Conservation (phyloP, 2,113 vertebrate species). For the Meleagris gallopavo region DNA sequence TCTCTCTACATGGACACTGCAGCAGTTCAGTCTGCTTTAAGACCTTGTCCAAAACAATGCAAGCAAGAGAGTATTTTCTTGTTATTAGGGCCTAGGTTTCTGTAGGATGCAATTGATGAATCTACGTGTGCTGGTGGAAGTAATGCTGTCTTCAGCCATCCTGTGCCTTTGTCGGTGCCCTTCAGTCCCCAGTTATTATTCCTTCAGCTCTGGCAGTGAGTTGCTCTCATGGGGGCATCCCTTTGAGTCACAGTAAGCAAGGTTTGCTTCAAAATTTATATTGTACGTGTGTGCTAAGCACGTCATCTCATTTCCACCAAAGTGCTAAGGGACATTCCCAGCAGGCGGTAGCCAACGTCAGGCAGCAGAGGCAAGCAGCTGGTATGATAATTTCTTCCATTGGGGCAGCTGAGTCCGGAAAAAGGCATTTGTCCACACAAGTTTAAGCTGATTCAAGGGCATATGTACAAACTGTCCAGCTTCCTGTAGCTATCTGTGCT, state of each 20-base stretch:
- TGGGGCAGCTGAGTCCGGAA: conserved; percentile 27
- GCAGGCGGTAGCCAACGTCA: neutral
- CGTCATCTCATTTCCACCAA: neutral
- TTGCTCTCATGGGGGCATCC: neutral
- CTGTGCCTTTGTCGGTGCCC: neutral
- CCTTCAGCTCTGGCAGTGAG: neutral
- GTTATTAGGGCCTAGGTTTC: neutral
- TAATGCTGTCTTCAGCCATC: neutral
- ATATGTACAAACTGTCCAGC: conserved; percentile 24
- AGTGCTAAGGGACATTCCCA: conserved; percentile 15
- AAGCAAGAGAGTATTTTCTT: neutral
- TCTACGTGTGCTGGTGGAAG: neutral
- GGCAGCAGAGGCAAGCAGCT: conserved; percentile 40
- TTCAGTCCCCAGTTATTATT: neutral
- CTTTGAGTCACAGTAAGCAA: neutral
- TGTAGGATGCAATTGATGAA: neutral
- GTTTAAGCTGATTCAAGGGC: conserved; percentile 61
- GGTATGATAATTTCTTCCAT: conserved; percentile 12
- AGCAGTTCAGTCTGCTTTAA: neutral
- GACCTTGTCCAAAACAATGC: neutral
- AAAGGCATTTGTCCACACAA: conserved; percentile 40
- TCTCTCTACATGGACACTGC: neutral
- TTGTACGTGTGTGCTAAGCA: neutral
- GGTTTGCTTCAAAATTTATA: neutral
- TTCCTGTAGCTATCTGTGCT: conserved; percentile 22